A percentile compares a stretch with the other conserved stretches of the same genome.
These are phyloP conservation scores for Enteromius argenteus DNA, from an alignment of 2,797 vertebrate genomes.

Conservation along the genomic window DNA sequence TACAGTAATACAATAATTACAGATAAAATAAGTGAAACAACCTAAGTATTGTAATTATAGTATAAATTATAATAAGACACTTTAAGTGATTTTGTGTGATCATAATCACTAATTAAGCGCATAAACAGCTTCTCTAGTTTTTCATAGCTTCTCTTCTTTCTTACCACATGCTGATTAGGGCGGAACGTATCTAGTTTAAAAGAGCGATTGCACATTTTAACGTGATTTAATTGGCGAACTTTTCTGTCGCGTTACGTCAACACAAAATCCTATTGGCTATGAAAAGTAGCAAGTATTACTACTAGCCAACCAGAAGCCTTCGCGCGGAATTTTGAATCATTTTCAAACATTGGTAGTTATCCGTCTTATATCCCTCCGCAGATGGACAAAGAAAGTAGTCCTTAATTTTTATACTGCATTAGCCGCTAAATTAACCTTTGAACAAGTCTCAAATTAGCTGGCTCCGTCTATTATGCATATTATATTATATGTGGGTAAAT, in stretches of 20 bases:
- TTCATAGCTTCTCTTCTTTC: neutral
- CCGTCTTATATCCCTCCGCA: constrained; percentile 66
- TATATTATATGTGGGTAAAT: neutral
- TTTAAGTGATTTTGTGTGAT: neutral
- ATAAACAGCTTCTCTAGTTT: neutral
- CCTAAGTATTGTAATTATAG: neutral
- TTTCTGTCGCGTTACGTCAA: neutral
- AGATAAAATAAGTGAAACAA: neutral
- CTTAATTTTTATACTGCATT: neutral
- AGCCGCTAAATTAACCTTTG: neutral
- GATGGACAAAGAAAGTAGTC: constrained; percentile 77
- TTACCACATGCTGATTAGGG: neutral
- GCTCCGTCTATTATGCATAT: too few species aligned
- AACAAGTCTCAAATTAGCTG: rapidly evolving
- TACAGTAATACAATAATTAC: neutral
- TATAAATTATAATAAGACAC: neutral
- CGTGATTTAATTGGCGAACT: neutral
- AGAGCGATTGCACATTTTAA: neutral
- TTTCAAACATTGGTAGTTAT: constrained; percentile 60
- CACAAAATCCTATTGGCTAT: constrained; percentile 26
- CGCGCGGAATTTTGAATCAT: constrained; percentile 84
- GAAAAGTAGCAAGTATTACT: too few species aligned
- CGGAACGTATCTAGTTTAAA: constrained; percentile 1
- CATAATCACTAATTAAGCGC: neutral
- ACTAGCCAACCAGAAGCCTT: constrained; percentile 65